These are phyloP conservation scores for Drosophila rufa DNA, from an alignment of 1,140 invertebrate genomes.

Conservation along the genomic window DNA sequence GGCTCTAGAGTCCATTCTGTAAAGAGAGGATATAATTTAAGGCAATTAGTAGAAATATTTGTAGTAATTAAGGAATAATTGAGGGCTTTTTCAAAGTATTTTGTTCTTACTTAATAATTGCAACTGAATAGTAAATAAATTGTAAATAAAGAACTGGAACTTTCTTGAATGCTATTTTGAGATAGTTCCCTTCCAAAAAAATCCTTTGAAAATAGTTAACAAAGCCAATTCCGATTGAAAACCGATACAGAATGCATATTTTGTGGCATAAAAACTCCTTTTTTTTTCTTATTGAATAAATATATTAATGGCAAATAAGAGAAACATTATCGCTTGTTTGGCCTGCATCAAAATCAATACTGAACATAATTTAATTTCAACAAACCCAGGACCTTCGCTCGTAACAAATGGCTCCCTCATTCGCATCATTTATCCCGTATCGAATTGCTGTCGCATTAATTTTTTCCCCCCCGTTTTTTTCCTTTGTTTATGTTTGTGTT, in stretches of 20 bases:
- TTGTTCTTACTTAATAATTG: not conserved
- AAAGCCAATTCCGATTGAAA: too few relatives aligned
- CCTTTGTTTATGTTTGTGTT: constrained; percentile 16
- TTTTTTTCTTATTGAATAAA: not conserved
- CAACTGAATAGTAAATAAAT: too few relatives aligned
- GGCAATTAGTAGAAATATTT: constrained; percentile 5
- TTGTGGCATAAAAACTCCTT: not conserved
- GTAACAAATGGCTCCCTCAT: constrained; percentile 29
- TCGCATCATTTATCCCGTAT: constrained; percentile 42
- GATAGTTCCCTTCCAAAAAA: too few relatives aligned
- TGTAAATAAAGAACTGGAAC: too few relatives aligned
- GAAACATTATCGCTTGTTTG: not conserved
- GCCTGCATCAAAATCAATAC: constrained; percentile 11
- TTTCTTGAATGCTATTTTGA: too few relatives aligned
- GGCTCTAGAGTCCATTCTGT: constrained; percentile 13
- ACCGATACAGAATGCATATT: too few relatives aligned
- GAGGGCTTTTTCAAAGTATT: not conserved
- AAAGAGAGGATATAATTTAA: constrained; percentile 4
- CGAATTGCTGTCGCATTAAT: constrained; percentile 27
- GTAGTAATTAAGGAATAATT: not conserved
- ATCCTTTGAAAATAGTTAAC: too few relatives aligned
- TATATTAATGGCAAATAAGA: constrained; percentile 1
- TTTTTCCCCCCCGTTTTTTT: constrained; percentile 5
- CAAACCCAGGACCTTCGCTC: constrained; percentile 13
- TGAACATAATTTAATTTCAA: constrained; percentile 18